Base-by-base conservation (phyloP, 2,888 invertebrate genomes). In the Drosophila helvetica region DNA sequence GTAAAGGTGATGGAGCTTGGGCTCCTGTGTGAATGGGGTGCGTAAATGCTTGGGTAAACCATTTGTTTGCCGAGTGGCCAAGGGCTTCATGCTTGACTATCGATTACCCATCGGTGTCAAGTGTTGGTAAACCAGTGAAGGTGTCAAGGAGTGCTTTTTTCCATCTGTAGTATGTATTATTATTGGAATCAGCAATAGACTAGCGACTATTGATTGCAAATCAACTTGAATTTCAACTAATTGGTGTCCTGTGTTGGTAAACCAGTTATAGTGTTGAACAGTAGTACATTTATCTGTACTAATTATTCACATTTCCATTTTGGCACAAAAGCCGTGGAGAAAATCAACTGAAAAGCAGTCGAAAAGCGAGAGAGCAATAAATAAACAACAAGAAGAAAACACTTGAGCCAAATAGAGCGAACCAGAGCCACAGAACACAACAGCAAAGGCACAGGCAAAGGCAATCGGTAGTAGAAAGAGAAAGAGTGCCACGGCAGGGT, bases 361-460 rank as follows among this genome's bases (percentile, higher is more conserved):
- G 51, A 57, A 47, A 45, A 27, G 25, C 30, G 10, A 27, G 12
- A 38, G 25, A 55, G 45, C 48, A 17, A 27, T 9, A 46, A 38
- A 54, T 43, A 9, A 55, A 68, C 47, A 51, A 68, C 47, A 46
- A n/a, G 25, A 67, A 52, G 57, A 51, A 68, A 69, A 38, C 69
- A 69, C 71, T 69, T 59, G 60, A 60, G 50, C 69, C 69, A 69
- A 69, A 69, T 70, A 70, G 71, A 70, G 60, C 71, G 71, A 38
- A n/a, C 38, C 22, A 33, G 38, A 25, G 33, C 30, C 33, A 57
- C 47, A 38, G 17, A 33, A 30, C 30, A 57, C 47, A 47, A 47
- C 43, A 57, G 47, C 42, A 25, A 25, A 42, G n/a, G n/a, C n/a
- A n/a, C n/a, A n/a, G n/a, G 30, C 30, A 52, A 25, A 17, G 38